phyloP scores from a whole-genome alignment of 2,797 vertebrate species.

The Poeciliopsis gracilis region DNA sequence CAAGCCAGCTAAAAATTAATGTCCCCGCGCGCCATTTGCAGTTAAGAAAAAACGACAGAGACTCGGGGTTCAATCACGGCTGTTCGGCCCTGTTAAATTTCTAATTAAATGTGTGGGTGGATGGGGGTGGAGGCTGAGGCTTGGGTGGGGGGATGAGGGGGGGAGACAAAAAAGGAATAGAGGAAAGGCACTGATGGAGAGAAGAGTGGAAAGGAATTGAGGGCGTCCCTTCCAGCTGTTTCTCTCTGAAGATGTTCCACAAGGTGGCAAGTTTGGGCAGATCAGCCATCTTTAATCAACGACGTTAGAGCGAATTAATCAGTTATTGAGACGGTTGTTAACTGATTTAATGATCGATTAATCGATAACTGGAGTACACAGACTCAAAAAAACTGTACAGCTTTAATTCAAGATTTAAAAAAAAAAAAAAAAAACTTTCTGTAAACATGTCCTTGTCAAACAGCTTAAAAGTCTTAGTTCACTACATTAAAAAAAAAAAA shows the following conservation, averaged over 20 bases:
- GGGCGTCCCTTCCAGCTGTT: constrained; percentile 14
- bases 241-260: constrained; percentile 14
- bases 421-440: too few relatives aligned
- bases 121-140: background rate
- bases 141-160: background rate
- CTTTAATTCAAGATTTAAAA: too few relatives aligned
- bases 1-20: constrained; percentile 84
- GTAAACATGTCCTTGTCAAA: too few relatives aligned
- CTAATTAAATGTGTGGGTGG: constrained; percentile 79
- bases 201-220: constrained; percentile 6
- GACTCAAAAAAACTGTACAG: too few relatives aligned
- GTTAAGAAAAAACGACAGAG: constrained; percentile 84
- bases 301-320: too few relatives aligned
- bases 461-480: too few relatives aligned
- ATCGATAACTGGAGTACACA: too few relatives aligned
- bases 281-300: constrained; percentile 2
- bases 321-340: too few relatives aligned
- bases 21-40: constrained; percentile 82
- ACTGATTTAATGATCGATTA: too few relatives aligned
- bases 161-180: constrained; percentile 5
- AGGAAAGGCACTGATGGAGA: constrained; percentile 10
- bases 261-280: constrained; percentile 12
- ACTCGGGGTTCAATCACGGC: constrained; percentile 76
- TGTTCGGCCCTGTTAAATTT: constrained; percentile 85
- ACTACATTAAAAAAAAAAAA: too few relatives aligned